phyloP scores from a whole-genome alignment of 1,140 invertebrate species.

The Hypsibius dujardini region DNA sequence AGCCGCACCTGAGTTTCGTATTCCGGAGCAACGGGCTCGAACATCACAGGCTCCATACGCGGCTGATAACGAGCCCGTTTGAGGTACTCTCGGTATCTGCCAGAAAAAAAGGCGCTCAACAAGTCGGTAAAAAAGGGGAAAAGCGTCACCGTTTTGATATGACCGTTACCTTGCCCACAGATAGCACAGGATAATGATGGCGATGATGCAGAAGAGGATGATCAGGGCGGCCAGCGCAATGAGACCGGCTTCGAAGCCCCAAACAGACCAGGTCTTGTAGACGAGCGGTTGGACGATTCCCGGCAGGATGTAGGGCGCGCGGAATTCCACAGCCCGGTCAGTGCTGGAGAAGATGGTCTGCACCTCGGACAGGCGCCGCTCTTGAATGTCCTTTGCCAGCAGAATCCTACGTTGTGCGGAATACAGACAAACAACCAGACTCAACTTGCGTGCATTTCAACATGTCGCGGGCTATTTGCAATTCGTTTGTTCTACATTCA shows the following conservation, averaged over 20 bases:
- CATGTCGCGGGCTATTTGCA: no score
- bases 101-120: neutral
- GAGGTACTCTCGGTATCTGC: constrained; percentile 11
- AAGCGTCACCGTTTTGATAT: neutral
- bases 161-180: constrained; percentile 64
- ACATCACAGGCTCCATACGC: constrained; percentile 58
- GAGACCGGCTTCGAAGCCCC: constrained; percentile 62
- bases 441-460: no score
- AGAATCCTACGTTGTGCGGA: constrained; percentile 15
- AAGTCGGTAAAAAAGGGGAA: neutral
- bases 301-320: constrained; percentile 16
- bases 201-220: constrained; percentile 58
- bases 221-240: constrained; percentile 69
- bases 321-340: constrained; percentile 16
- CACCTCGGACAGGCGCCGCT: constrained; percentile 16
- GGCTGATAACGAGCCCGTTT: constrained; percentile 19
- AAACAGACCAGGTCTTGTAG: constrained; percentile 27
- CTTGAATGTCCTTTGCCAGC: constrained; percentile 4
- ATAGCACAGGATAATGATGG: constrained; percentile 73
- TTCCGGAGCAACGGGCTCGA: constrained; percentile 56
- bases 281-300: constrained; percentile 18
- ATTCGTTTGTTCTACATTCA: no score
- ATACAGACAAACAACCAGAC: no score
- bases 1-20: constrained; percentile 52
- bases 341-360: constrained; percentile 16